Evolutionary conservation across 2,888 invertebrate species (phyloP).

Genomic region (Phytoseiulus persimilis): DNA sequence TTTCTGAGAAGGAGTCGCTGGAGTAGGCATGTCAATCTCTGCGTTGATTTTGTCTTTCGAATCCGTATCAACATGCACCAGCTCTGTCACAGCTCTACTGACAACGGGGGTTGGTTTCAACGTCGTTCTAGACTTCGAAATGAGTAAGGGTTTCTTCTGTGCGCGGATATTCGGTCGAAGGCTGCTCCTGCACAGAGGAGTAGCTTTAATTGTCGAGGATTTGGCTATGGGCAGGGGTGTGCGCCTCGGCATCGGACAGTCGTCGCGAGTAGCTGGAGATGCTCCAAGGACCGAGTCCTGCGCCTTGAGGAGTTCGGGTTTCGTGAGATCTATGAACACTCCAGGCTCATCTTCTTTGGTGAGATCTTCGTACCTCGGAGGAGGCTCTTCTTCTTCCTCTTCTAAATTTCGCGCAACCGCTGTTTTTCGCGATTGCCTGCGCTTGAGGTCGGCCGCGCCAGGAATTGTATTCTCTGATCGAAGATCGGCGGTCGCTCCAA

Average conservation of each 20-base stretch:
- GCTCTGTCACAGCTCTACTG: not conserved
- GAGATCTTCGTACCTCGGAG: not conserved
- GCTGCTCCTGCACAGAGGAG: conserved; percentile 28
- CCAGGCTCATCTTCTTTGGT: not conserved
- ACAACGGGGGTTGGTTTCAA: not conserved
- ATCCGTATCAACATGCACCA: not conserved
- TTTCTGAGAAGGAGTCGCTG: not conserved
- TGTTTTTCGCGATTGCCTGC: not conserved
- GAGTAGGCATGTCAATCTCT: not conserved
- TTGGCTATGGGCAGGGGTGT: not conserved
- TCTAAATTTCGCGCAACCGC: not conserved
- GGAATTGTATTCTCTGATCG: not conserved
- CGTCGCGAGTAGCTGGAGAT: not conserved
- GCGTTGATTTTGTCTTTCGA: not conserved
- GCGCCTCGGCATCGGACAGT: not conserved
- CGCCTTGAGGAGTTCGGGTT: not conserved
- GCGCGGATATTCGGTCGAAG: not conserved
- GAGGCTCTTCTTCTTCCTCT: conserved; percentile 9
- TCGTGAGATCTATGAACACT: conserved; percentile 30
- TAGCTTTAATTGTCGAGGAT: not conserved
- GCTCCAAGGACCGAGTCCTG: not conserved
- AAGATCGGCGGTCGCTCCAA: not conserved
- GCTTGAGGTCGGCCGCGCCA: not conserved
- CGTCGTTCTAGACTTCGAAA: not conserved
- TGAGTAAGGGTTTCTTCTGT: not conserved